Evolutionary conservation across 1,140 invertebrate species (phyloP), one percentile per base, ranked within the genome.

Genomic region (Aphelenchoides fujianensis): DNA sequence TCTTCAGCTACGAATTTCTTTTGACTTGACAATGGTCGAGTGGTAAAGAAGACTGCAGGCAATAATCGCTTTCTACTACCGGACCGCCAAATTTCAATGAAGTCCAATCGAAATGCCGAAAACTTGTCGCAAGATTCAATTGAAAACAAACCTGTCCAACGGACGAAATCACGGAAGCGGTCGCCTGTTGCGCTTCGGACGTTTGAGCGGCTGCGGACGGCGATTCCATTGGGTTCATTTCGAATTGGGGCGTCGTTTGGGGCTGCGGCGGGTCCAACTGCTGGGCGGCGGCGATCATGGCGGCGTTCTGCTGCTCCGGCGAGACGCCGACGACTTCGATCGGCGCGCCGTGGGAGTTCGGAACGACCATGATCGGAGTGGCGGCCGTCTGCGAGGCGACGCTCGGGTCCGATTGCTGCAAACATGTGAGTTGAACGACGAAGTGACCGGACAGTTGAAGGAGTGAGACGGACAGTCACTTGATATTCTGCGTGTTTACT

Each of bases 221-320:
- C 7, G 55, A 59, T 59, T 19, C 55, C 41, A 48, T 48, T 48
- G 12, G 41, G 55, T 59, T 59, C 55, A 59, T 7, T 59, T 59
- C 55, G 34, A 59, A 59, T n/a, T n/a, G n/a, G n/a, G n/a, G n/a
- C n/a, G n/a, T n/a, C n/a, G n/a, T n/a, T n/a, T n/a, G n/a, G n/a
- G n/a, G n/a, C 19, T 59, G 55, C 7, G 5, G 23, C 19, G 28
- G 5, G 23, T 5, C 19, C 55, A 59, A 59, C 34, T 59, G 27
- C 34, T 59, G 55, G 23, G 19, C 23, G 28, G 12, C 55, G 41
- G 12, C 23, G 19, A 7, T 59, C 23, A 59, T 30, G 5, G 12
- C 55, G 23, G 28, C 23, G 5, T 32, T 5, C 34, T 48, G 41
- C 34, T 59, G 55, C 34, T 59, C 41, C 5, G 55, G 19, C 5